A percentile compares a stretch with the other conserved stretches of the same genome.
Evolutionary conservation across 2,888 invertebrate genomes (phyloP).

Genomic region (Sarcophaga rosellei): DNA sequence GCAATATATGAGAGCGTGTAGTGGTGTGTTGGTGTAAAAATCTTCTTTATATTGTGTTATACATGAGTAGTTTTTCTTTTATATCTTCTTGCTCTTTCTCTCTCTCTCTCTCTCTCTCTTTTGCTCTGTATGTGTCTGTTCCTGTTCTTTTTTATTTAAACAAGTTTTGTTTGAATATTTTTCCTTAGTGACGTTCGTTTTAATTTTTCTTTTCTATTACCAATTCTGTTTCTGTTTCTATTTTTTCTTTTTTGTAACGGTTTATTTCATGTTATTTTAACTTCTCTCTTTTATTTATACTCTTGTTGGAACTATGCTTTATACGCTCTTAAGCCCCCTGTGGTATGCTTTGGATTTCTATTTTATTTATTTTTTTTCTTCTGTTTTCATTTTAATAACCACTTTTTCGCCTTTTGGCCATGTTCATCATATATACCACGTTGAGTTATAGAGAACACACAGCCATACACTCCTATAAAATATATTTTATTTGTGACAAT

Average conservation of each 20-base stretch:
- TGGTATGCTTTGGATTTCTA: conserved; percentile 25
- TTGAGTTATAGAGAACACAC: too few species aligned
- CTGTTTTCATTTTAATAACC: background rate
- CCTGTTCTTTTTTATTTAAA: conserved; percentile 20
- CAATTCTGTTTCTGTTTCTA: conserved; percentile 15
- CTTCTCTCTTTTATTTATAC: background rate
- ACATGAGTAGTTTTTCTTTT: conserved; percentile 17
- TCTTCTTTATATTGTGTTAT: conserved; percentile 48
- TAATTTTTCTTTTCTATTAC: conserved; percentile 17
- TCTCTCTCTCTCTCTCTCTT: too few species aligned
- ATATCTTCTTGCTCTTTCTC: too few species aligned
- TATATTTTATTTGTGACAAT: conserved; percentile 27
- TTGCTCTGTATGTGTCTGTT: too few species aligned
- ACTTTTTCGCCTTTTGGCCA: conserved; percentile 56
- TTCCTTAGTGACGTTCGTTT: conserved; percentile 45
- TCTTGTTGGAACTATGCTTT: background rate
- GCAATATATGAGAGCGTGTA: too few species aligned
- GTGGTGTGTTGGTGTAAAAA: conserved; percentile 39
- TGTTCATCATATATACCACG: conserved; percentile 29
- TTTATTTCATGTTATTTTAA: conserved; percentile 12
- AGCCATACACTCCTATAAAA: too few species aligned
- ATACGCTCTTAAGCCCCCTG: conserved; percentile 21
- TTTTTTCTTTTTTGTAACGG: conserved; percentile 29
- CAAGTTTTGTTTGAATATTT: conserved; percentile 60
- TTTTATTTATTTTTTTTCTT: background rate